Conservation (phyloP, 2,888 invertebrate genomes). For the Pachymerium ferrugineum region DNA sequence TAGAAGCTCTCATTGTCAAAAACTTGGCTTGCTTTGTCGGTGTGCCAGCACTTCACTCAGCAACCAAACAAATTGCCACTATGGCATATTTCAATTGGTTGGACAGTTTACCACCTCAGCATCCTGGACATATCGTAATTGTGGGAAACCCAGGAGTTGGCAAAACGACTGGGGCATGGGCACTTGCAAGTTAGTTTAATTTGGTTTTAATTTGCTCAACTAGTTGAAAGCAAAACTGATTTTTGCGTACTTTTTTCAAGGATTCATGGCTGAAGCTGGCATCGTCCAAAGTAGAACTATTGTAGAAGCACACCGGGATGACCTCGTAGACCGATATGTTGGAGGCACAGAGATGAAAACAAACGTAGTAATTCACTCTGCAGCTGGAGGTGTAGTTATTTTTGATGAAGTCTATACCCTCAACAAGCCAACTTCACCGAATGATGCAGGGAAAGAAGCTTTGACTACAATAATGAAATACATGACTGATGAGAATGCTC, state of each 20-base stretch:
- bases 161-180: slow-evolving; percentile 3
- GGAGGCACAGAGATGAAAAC: slow-evolving; percentile 27
- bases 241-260: not conserved
- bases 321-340: slow-evolving; percentile 8
- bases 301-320: slow-evolving; percentile 16
- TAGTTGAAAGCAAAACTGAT: not conserved
- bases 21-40: not conserved
- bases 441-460: slow-evolving; percentile 28
- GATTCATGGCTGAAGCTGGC: slow-evolving; percentile 2
- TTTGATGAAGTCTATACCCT: slow-evolving; percentile 31
- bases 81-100: not conserved
- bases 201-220: not conserved
- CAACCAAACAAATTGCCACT: not conserved
- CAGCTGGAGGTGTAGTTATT: slow-evolving; percentile 23
- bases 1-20: not conserved
- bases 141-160: slow-evolving; percentile 9
- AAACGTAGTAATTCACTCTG: slow-evolving; percentile 12
- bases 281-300: not conserved
- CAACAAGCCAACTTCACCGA: slow-evolving; percentile 16
- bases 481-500: slow-evolving; percentile 20
- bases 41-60: not conserved
- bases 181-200: not conserved
- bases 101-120: not conserved
- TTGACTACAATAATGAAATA: slow-evolving; percentile 30
- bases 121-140: not conserved